Percentiles rank a stretch among this genome's conserved stretches.
Conservation (phyloP, 2,797 vertebrate genomes). For the Lycodopsis pacificus region DNA sequence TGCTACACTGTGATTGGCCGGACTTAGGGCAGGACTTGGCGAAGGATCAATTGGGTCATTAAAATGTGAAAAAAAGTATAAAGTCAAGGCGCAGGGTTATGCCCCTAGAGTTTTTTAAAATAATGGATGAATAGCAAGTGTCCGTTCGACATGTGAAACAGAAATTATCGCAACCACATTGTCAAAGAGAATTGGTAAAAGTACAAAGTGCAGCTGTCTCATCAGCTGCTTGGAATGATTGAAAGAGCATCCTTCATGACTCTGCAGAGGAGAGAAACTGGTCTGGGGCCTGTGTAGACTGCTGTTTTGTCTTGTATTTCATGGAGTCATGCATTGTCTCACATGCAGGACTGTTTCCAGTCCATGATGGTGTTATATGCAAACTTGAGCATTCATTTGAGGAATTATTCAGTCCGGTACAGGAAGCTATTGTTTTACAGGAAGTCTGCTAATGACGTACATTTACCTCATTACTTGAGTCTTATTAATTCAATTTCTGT, state of each 20-base stretch:
- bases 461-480: not conserved
- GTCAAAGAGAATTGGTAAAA: conserved; percentile 7
- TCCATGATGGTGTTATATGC: conserved; percentile 10
- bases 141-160: conserved; percentile 33
- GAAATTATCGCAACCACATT: not conserved
- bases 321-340: conserved; percentile 5
- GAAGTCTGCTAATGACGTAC: not conserved
- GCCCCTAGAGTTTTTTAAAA: not conserved
- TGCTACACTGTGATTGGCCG: too few relatives aligned
- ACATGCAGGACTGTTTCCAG: conserved; percentile 6
- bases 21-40: too few relatives aligned
- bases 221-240: conserved; percentile 6
- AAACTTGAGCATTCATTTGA: conserved; percentile 1
- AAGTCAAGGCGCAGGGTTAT: not conserved
- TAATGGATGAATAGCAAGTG: not conserved
- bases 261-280: conserved; percentile 1
- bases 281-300: not conserved
- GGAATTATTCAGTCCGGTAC: not conserved
- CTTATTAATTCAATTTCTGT: not conserved
- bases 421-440: not conserved
- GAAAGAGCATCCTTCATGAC: conserved; percentile 19
- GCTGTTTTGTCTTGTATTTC: conserved; percentile 21
- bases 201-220: conserved; percentile 22
- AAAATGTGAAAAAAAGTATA: conserved; percentile 6
- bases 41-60: conserved; percentile 5